Evolutionary conservation across 2,113 vertebrate genomes (phyloP).

Genomic region (Sceloporus tristichus): DNA sequence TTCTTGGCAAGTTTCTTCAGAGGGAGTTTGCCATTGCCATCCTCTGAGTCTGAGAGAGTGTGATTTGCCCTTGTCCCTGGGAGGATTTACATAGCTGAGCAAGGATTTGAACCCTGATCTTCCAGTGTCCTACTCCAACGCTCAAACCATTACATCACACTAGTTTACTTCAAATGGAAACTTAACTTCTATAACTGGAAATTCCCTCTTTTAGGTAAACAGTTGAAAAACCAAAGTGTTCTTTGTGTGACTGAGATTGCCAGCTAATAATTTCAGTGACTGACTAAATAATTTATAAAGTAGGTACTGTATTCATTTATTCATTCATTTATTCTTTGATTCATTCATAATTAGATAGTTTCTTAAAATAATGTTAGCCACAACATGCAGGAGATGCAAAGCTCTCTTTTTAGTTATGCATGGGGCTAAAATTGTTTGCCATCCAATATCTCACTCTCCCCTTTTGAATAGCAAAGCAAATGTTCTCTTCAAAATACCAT

Average conservation of each 20-base stretch:
- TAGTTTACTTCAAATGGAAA: not conserved
- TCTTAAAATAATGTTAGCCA: not conserved
- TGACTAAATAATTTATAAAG: constrained; percentile 3
- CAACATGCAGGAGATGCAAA: not conserved
- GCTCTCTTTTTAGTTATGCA: not conserved
- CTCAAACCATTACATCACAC: too few relatives aligned
- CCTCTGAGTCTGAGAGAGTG: too few relatives aligned
- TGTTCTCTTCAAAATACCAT: not conserved
- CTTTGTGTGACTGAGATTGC: not conserved
- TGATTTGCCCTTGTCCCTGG: too few relatives aligned
- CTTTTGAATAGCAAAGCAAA: not conserved
- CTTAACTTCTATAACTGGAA: not conserved
- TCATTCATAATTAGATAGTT: not conserved
- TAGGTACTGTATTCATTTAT: not conserved
- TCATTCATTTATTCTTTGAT: not conserved
- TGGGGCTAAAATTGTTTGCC: not conserved
- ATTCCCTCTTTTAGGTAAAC: not conserved
- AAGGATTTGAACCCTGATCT: too few relatives aligned
- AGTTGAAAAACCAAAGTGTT: not conserved
- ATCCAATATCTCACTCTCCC: not conserved
- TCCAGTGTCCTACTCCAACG: too few relatives aligned
- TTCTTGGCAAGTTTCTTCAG: too few relatives aligned
- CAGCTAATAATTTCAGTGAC: not conserved
- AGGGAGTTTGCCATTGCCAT: too few relatives aligned
- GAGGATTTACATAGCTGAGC: too few relatives aligned